These are phyloP conservation scores for Temnothorax curvispinosus DNA, from an alignment of 1,140 invertebrate species.

Conservation along the genomic window DNA sequence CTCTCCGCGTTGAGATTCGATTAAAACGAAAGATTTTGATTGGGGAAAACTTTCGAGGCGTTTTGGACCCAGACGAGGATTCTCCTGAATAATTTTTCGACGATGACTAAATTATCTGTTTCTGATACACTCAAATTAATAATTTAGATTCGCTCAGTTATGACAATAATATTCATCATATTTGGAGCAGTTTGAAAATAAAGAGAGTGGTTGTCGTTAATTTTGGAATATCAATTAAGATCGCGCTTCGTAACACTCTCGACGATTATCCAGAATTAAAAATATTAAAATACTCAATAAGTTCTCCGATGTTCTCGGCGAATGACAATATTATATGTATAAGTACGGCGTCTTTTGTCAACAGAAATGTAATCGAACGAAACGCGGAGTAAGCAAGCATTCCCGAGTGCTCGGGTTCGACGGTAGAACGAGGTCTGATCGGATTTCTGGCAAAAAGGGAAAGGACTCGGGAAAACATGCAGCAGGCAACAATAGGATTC, in stretches of 20 bases:
- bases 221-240: background rate
- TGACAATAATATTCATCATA: background rate
- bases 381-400: slow-evolving; percentile 54
- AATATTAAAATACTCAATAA: background rate
- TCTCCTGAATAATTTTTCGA: slow-evolving; percentile 10
- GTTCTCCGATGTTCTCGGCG: background rate
- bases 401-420: slow-evolving; percentile 55
- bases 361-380: slow-evolving; percentile 22
- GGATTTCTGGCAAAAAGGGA: slow-evolving; percentile 52
- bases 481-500: slow-evolving; percentile 71
- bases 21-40: slow-evolving; percentile 71
- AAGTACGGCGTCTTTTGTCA: background rate
- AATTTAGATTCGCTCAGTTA: background rate
- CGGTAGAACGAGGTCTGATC: slow-evolving; percentile 68
- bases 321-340: background rate
- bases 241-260: background rate
- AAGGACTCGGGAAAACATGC: slow-evolving; percentile 68
- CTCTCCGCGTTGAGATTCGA: slow-evolving; percentile 72
- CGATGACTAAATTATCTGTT: background rate
- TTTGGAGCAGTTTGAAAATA: background rate
- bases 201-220: background rate
- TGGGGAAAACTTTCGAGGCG: background rate
- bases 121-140: slow-evolving; percentile 12
- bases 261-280: background rate
- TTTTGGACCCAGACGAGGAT: background rate